Base-by-base conservation (phyloP, 1,140 invertebrate species). In the Drosophila miranda region DNA sequence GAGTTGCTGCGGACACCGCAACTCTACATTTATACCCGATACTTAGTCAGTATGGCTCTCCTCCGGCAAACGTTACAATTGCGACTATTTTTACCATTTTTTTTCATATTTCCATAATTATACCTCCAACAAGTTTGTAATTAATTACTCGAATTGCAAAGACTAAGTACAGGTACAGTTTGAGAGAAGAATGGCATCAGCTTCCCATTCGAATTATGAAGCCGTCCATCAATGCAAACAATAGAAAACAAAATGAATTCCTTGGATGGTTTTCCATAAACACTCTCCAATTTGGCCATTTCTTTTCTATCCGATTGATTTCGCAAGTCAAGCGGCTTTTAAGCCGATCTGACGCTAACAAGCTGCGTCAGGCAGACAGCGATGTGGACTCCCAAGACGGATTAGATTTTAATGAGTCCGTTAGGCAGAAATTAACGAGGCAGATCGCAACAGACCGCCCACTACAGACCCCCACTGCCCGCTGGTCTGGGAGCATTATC, bases 351-450 rank as follows among this genome's bases (percentile, higher is more conserved):
- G 77, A 86, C 73, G 51, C 44, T 74, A 77, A 86, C 68, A 86
- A 84, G 81, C 61, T 74, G 63, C 53, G 23, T 45, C 45, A 46
- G 41, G 41, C 58, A 58, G 63, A 19, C 53, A 28, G 45, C 21
- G 83, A 86, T 73, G 76, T 56, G 44, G 38, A 30, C 54, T 63
- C 50, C 70, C 61, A 68, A 42, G 79, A 80, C 76, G 82, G 81
- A 86, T 86, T 86, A 86, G 78, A 78, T 86, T 86, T 86, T 86
- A 86, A 86, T 86, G 82, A 86, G 74, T 63, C 51, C 70, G 63
- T 68, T 78, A 63, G 54, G 30, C 63, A 52, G 69, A 75, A 80
- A 56, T 81, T 84, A 84, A 84, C 80, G 81, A 80, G 81, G 16
- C 66, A 55, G 60, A 30, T 63, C 2, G 19, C 51, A 78, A 76